Base-by-base conservation (phyloP, 2,797 vertebrate genomes). In the Morelia viridis region DNA sequence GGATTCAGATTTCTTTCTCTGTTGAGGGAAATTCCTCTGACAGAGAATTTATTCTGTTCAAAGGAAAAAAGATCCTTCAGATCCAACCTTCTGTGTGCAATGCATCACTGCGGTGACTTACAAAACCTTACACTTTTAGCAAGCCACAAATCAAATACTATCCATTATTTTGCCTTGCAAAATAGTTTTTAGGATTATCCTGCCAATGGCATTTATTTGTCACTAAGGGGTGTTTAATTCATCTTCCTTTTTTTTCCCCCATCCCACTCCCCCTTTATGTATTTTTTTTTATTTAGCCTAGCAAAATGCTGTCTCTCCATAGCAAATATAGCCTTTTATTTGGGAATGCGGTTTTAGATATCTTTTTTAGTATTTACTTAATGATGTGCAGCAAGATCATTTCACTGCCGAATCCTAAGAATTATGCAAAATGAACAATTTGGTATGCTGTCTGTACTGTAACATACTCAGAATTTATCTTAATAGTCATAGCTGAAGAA, bases 401-500 rank as follows among this genome's bases (percentile, higher is more conserved):
- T 60, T 46, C 17, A 86, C 8, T 22, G 28, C 17, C n/a, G 10
- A 19, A 90, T 31, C 26, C 11, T 50, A 31, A 41, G 85, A 87
- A 90, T 92, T 90, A 64, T 64, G 57, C 61, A 68, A 41, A 53
- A 28, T 53, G 41, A 28, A 60, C 50, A 85, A 28, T 87, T 53
- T 8, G 35, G 10, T 13, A 50, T 4, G 1, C 56, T 71, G 5
- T 85, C n/a, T 57, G 7, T 35, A 56, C 19, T 88, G 19, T 91
- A 26, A 89, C 8, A 86, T 46, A 57, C 62, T 53, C 24, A 62
- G 17, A 91, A 80, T 58, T 76, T 65, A 61, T 80, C 46, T 12
- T 9, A 12, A 46, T 5, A 0, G 10, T 22, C 0, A 26, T 0
- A 62, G 11, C 0, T 4, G 28, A 9, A 10, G 50, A 35, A n/a